Percentiles rank a stretch among this genome's conserved stretches.
Evolutionary conservation across 64 coral and sea anemone species (phyloP).

Genomic region (Pocillopora damicornis): DNA sequence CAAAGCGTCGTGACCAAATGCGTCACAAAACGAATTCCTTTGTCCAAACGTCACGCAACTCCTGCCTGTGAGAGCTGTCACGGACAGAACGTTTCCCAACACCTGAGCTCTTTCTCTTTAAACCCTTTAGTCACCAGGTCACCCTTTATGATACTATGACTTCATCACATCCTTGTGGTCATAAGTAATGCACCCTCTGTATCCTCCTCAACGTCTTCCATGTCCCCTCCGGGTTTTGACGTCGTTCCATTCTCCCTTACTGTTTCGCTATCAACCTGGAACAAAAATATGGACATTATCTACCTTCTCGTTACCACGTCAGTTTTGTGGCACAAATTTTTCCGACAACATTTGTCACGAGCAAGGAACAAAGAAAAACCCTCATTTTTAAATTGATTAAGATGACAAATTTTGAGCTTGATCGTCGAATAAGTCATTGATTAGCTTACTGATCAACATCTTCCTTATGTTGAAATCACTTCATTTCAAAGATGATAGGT

Average conservation of each 20-base stretch:
- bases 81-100: background rate
- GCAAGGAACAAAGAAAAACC: too few relatives aligned
- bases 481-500: background rate
- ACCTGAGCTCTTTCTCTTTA: background rate
- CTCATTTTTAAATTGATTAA: too few relatives aligned
- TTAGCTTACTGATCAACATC: too few relatives aligned
- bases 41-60: background rate
- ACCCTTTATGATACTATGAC: background rate
- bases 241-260: background rate
- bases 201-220: background rate
- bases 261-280: background rate
- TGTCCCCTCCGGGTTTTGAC: background rate
- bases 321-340: background rate
- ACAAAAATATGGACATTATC: background rate
- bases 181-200: background rate
- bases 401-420: too few relatives aligned
- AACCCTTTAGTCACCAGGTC: background rate
- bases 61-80: background rate
- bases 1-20: too few relatives aligned
- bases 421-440: too few relatives aligned
- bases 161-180: slow-evolving; percentile 3
- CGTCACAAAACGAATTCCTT: too few relatives aligned
- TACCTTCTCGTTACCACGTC: background rate
- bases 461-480: too few relatives aligned
- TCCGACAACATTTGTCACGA: too few relatives aligned